phyloP scores from a whole-genome alignment of 2,113 vertebrate species.

The Gavia stellata region DNA sequence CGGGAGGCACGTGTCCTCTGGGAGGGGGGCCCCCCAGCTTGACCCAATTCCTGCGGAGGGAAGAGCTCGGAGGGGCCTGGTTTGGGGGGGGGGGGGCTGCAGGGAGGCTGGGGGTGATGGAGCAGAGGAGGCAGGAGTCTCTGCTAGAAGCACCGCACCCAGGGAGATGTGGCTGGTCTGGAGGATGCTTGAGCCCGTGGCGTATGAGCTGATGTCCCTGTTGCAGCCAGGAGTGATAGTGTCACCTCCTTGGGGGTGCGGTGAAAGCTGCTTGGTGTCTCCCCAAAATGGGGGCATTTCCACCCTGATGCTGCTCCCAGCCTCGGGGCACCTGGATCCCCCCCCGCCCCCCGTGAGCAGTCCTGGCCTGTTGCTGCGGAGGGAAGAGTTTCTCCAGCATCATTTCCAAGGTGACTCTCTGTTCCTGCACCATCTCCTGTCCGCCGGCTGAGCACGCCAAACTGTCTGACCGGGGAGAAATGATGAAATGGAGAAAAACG shows the following conservation, averaged over 20 bases:
- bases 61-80: background rate
- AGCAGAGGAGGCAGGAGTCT: background rate
- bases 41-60: background rate
- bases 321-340: fast-evolving
- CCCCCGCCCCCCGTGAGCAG: fast-evolving
- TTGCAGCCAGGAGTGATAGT: background rate
- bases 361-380: background rate
- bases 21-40: background rate
- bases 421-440: background rate
- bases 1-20: background rate
- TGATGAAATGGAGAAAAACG: background rate
- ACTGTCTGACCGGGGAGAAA: fast-evolving
- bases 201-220: background rate
- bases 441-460: background rate
- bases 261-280: background rate
- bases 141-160: background rate
- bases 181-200: background rate
- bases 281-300: background rate
- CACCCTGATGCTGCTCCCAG: background rate
- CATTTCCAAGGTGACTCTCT: background rate
- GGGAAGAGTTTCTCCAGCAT: background rate
- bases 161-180: background rate
- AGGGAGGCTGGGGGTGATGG: background rate
- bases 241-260: background rate
- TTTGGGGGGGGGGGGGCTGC: too few species aligned